A percentile compares a stretch with the other conserved stretches of the same genome.
These are phyloP conservation scores for Baryphthengus martii DNA, from an alignment of 2,113 vertebrate genomes.

Conservation along the genomic window DNA sequence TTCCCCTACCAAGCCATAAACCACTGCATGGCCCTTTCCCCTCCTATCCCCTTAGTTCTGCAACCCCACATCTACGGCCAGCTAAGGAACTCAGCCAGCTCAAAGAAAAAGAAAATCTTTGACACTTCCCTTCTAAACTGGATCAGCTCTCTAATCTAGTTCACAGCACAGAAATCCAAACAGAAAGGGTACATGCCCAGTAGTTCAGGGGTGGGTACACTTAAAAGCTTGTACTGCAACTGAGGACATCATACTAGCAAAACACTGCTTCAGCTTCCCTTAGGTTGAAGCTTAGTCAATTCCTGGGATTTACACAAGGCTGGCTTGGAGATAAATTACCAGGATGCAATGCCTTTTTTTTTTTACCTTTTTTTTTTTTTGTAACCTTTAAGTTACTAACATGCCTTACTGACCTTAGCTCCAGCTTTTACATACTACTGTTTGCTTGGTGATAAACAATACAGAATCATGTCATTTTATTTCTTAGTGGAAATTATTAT, in stretches of 20 bases:
- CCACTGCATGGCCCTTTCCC: not conserved
- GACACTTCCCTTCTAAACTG: slow-evolving; percentile 19
- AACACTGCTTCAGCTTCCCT: not conserved
- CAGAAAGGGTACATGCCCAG: not conserved
- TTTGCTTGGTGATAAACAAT: not conserved
- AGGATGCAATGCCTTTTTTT: not conserved
- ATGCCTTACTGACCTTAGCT: not conserved
- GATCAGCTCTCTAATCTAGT: slow-evolving; percentile 33
- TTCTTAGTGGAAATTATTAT: not conserved
- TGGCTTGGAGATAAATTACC: not conserved
- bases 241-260: not conserved
- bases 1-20: slow-evolving; percentile 4
- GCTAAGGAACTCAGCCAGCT: slow-evolving; percentile 36
- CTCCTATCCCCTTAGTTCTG: not conserved
- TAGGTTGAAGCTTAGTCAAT: not conserved
- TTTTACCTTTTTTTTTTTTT: not conserved
- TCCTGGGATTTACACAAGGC: not conserved
- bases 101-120: slow-evolving; percentile 17
- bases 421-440: not conserved
- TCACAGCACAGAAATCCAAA: slow-evolving; percentile 18
- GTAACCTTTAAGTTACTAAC: not conserved
- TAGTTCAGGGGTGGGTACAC: not conserved
- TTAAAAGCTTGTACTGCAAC: not conserved
- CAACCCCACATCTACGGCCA: not conserved
- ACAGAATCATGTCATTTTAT: not conserved